Conservation (phyloP, 2,888 invertebrate genomes). For the Watsonalla binaria region DNA sequence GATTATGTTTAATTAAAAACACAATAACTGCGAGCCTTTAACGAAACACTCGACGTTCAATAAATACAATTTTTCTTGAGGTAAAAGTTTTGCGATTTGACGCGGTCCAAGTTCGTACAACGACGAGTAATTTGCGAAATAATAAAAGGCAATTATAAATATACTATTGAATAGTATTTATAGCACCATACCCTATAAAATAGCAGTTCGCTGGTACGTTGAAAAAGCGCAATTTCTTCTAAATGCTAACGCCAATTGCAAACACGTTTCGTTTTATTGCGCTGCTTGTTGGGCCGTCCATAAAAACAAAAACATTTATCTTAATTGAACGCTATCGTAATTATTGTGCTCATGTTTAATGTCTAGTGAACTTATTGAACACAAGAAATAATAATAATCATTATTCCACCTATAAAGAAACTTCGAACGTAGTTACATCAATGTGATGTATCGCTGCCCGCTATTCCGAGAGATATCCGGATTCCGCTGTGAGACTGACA, state of each 20-base stretch:
- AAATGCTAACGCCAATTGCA: not conserved
- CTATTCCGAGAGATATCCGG: too few relatives aligned
- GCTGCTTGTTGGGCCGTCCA: not conserved
- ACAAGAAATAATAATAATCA: not conserved
- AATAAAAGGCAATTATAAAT: slow-evolving; percentile 12
- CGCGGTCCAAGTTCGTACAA: slow-evolving; percentile 21
- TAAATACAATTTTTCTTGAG: slow-evolving; percentile 18
- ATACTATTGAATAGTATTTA: slow-evolving; percentile 3
- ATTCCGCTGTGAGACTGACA: too few relatives aligned
- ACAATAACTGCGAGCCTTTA: not conserved
- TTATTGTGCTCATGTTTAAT: not conserved
- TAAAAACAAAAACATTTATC: slow-evolving; percentile 1
- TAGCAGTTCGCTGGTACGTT: slow-evolving; percentile 1
- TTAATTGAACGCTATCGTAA: not conserved
- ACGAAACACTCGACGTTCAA: slow-evolving; percentile 20
- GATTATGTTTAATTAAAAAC: slow-evolving; percentile 2
- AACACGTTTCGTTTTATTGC: slow-evolving; percentile 1
- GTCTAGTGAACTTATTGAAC: not conserved
- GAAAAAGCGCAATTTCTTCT: slow-evolving; percentile 1
- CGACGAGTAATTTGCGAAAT: slow-evolving; percentile 17
- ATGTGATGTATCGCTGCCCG: not conserved
- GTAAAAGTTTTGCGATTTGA: slow-evolving; percentile 21
- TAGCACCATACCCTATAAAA: slow-evolving; percentile 2
- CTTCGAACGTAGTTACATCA: not conserved
- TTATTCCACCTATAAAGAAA: not conserved